phyloP scores from a whole-genome alignment of 2,113 vertebrate species.

The Perca schrenkii region DNA sequence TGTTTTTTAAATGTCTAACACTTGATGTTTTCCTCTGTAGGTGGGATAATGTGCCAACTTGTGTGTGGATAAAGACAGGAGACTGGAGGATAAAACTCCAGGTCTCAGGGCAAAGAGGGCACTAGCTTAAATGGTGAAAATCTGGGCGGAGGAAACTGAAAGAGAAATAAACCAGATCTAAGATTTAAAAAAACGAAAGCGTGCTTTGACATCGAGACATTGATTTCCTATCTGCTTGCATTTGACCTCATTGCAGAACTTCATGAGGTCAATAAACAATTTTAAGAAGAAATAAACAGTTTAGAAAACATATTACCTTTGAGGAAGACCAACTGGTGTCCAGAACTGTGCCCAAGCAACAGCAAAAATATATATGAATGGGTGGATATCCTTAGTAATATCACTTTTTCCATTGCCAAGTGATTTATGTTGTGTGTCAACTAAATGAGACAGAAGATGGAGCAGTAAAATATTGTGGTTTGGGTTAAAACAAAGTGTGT shows the following conservation, averaged over 20 bases:
- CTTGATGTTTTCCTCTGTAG: conserved; percentile 15
- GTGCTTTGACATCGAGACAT: not conserved
- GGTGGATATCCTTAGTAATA: no score
- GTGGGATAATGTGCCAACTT: not conserved
- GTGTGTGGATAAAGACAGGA: not conserved
- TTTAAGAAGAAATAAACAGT: not conserved
- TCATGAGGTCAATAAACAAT: not conserved
- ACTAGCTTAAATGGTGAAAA: not conserved
- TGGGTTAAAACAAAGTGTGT: no score
- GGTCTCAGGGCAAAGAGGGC: not conserved
- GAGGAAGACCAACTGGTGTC: not conserved
- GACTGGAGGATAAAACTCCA: not conserved
- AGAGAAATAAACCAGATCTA: not conserved
- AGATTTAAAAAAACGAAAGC: not conserved
- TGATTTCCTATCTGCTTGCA: not conserved
- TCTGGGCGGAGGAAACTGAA: not conserved
- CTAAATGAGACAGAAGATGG: no score
- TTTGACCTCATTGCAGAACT: not conserved
- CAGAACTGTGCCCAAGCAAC: not conserved
- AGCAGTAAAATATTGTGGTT: no score
- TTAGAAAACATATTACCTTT: not conserved
- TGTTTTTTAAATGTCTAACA: conserved; percentile 23
- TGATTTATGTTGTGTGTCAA: no score
- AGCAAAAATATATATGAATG: not conserved
- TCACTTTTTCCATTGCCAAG: no score